Percentiles rank a stretch among this genome's conserved stretches.
Conservation (phyloP, 2,113 vertebrate species). For the Microtus pennsylvanicus region DNA sequence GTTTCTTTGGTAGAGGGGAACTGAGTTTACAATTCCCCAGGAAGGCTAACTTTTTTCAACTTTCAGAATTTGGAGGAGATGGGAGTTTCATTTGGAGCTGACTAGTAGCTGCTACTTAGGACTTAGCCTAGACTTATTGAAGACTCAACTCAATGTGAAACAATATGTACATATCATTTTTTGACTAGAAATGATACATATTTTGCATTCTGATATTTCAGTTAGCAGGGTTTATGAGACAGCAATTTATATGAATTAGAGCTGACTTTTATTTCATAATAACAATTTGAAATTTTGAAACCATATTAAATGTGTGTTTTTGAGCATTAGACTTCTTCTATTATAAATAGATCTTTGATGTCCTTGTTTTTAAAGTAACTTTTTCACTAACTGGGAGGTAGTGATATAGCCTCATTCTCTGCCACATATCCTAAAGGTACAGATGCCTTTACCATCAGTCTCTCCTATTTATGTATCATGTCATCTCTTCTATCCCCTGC, state of each 20-base stretch:
- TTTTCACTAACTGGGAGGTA: slow-evolving; percentile 16
- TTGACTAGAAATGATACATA: neutral
- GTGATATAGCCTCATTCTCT: neutral
- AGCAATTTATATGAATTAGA: neutral
- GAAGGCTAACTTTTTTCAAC: neutral
- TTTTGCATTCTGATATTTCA: neutral
- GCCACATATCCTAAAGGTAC: neutral
- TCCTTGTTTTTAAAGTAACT: slow-evolving; percentile 33
- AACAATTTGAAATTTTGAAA: slow-evolving; percentile 18
- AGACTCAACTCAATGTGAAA: neutral
- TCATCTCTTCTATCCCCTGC: neutral
- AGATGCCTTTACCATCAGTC: neutral
- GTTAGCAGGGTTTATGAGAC: neutral
- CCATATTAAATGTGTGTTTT: neutral
- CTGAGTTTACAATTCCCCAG: no score
- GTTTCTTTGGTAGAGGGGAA: neutral
- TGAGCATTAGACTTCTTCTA: neutral
- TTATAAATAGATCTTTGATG: slow-evolving; percentile 32
- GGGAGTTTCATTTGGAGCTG: neutral
- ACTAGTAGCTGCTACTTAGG: neutral
- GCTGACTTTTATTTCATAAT: neutral
- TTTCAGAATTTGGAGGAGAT: neutral
- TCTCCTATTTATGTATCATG: neutral
- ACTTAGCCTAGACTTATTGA: neutral
- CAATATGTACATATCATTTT: neutral